Evolutionary conservation across 1,140 invertebrate species (phyloP), one percentile per base, ranked within the genome.

Genomic region (Panagrolaimus sp.): DNA sequence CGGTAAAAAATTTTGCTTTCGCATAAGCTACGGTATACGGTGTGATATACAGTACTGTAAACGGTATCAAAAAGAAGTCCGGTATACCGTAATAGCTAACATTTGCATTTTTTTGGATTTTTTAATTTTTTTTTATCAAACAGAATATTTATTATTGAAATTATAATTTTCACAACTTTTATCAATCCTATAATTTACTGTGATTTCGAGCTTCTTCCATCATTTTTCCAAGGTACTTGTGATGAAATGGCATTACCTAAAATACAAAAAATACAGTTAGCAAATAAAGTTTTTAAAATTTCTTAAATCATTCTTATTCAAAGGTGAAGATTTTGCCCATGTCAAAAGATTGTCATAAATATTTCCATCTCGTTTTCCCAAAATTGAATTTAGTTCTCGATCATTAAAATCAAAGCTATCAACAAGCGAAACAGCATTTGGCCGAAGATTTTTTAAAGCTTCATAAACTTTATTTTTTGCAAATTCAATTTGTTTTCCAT

Each of bases 401-500:
- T 95, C 93, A 38, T 88, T 86, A 48, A 93, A 87, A 84, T 94
- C 91, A 78, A 95, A 96, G 5, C 90, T 88, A 83, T 96, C 93
- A 0, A 95, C 93, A 9, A 96, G 85, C 9, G 89, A 88, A 0
- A 96, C 89, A 21, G 91, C 91, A 85, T 96, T 91, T 7, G 90
- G 90, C 24, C 75, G 72, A 17, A 82, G 65, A 24, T 69, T 73
- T 8, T 58, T 66, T 21, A 72, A 32, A 6, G 69, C 67, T n/a
- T 46, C 44, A 38, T 72, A 71, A 15, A 83, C 63, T 58, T 73
- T 65, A 17, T 72, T 65, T 26, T 82, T 72, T 1, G 80, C 24
- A 32, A 38, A 69, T 28, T 62, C 76, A 74, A 28, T 47, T 7
- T 68, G 21, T 24, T 21, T 24, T 12, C n/a, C 43, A 24, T 68